Percentiles rank a stretch among this genome's conserved stretches.
Evolutionary conservation across 1,140 invertebrate species (phyloP).

Genomic region (Asbolus verrucosus): DNA sequence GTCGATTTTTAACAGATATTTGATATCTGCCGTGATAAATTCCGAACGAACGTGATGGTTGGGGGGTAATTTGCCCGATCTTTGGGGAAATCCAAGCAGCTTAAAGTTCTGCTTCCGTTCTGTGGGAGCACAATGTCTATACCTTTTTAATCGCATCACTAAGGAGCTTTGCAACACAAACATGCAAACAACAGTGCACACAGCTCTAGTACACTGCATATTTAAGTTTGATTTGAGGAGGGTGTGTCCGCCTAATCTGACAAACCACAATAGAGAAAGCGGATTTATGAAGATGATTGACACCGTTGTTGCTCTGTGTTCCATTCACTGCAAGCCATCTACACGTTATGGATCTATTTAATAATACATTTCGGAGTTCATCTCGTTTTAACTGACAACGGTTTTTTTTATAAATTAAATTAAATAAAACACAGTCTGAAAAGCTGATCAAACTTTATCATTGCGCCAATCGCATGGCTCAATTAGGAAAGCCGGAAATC

Average conservation of each 20-base stretch:
- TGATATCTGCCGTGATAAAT: too few species aligned
- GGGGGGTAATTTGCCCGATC: neutral
- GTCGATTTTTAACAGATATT: too few species aligned
- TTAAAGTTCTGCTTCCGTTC: conserved; percentile 20
- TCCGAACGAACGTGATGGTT: neutral
- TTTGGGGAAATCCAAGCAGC: conserved; percentile 1
- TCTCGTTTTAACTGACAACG: neutral
- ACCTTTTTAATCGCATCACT: conserved; percentile 51
- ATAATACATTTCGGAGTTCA: conserved; percentile 1
- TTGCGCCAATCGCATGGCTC: too few species aligned
- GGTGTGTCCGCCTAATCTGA: conserved; percentile 55
- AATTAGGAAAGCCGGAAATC: too few species aligned
- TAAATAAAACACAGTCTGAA: too few species aligned
- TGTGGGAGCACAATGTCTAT: too few species aligned
- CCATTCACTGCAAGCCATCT: conserved; percentile 23
- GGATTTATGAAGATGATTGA: conserved; percentile 57
- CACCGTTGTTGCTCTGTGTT: conserved; percentile 43
- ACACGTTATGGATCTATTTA: conserved; percentile 30
- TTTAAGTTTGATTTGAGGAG: conserved; percentile 53
- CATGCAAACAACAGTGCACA: conserved; percentile 48
- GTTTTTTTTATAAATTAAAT: neutral
- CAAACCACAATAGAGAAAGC: conserved; percentile 56
- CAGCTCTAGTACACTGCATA: conserved; percentile 40
- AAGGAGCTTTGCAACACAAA: conserved; percentile 52
- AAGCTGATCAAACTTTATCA: too few species aligned